phyloP scores from a whole-genome alignment of 2,113 vertebrate genomes.

The Numenius arquata region DNA sequence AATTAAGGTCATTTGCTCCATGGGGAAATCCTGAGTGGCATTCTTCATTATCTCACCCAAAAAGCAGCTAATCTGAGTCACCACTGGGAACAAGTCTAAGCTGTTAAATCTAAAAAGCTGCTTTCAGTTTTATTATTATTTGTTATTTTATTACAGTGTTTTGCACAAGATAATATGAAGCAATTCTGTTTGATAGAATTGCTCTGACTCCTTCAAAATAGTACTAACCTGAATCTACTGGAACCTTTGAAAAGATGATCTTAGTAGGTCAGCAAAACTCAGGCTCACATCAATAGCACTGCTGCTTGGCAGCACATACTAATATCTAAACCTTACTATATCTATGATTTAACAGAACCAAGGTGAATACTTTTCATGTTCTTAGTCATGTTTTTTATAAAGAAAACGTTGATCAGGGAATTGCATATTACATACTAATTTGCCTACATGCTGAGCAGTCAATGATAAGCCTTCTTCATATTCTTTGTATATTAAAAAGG shows the following conservation, averaged over 20 bases:
- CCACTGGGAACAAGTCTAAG: not conserved
- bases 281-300: not conserved
- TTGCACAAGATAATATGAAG: not conserved
- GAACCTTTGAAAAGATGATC: not conserved
- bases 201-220: not conserved
- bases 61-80: not conserved
- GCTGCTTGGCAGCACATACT: not conserved
- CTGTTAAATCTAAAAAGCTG: not conserved
- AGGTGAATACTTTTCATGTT: not conserved
- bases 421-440: not conserved
- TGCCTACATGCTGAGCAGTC: not conserved
- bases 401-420: not conserved
- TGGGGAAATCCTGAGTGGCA: not conserved
- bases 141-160: not conserved
- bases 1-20: not conserved
- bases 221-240: not conserved
- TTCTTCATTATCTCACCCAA: not conserved
- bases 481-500: not conserved
- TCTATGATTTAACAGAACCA: not conserved
- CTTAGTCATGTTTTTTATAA: not conserved
- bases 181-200: not conserved
- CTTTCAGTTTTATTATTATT: not conserved
- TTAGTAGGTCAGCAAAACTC: not conserved
- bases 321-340: not conserved
- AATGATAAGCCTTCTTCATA: not conserved